phyloP scores from a whole-genome alignment of 1,140 invertebrate genomes.

The Cardiocondyla obscurior region DNA sequence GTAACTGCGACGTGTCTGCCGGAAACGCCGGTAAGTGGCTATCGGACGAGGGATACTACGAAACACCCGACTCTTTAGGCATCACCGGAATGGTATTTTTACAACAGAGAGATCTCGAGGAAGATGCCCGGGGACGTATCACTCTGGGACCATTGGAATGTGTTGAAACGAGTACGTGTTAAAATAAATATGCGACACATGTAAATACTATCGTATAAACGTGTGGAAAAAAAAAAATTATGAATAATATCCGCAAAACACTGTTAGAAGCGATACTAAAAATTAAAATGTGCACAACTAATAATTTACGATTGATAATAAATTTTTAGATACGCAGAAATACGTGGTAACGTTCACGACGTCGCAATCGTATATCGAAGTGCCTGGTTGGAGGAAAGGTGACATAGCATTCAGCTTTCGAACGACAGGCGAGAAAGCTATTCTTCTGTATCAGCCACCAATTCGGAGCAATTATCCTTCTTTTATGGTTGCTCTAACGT shows the following conservation, averaged over 20 bases:
- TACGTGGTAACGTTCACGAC: conserved; percentile 97
- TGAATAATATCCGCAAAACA: not conserved
- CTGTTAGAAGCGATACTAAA: not conserved
- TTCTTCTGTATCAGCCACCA: conserved; percentile 95
- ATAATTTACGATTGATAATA: not conserved
- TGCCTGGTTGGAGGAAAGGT: conserved; percentile 95
- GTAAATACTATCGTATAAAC: not conserved
- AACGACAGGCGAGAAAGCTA: conserved; percentile 94
- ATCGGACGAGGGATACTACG: conserved; percentile 94
- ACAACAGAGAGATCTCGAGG: conserved; percentile 92
- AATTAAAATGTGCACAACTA: not conserved
- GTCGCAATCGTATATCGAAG: conserved; percentile 95
- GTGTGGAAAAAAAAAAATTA: too few species aligned
- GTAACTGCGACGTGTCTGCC: conserved; percentile 93
- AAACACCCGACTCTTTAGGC: conserved; percentile 90
- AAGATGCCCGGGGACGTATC: conserved; percentile 92
- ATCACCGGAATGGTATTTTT: conserved; percentile 95
- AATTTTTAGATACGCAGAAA: conserved; percentile 92
- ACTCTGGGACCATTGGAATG: conserved; percentile 95
- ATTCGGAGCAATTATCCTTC: conserved; percentile 94
- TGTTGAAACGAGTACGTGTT: conserved; percentile 96
- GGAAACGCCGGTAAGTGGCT: conserved; percentile 94
- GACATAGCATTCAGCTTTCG: conserved; percentile 96
- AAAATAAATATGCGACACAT: not conserved
- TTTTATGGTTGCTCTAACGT: conserved; percentile 93